Conservation (phyloP, 2,888 invertebrate species). For the Camponotus fellah region DNA sequence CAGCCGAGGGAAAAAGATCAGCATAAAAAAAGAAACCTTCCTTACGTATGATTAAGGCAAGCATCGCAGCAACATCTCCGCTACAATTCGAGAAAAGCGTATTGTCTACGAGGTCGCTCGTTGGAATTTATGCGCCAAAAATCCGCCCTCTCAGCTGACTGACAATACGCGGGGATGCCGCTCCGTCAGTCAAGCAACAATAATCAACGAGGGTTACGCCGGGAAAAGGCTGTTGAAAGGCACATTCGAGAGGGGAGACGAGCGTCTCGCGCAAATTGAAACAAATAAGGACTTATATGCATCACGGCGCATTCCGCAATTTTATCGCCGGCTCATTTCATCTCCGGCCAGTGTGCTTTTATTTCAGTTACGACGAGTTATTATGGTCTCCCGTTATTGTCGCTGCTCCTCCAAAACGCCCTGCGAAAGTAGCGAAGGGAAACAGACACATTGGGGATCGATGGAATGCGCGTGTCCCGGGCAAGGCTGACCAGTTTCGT, state of each 20-base stretch:
- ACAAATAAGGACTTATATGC: conserved; percentile 83
- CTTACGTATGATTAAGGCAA: conserved; percentile 45
- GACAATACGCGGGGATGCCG: conserved; percentile 67
- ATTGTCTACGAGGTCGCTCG: conserved; percentile 37
- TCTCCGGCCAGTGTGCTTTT: conserved; percentile 77
- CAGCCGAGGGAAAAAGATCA: conserved; percentile 21
- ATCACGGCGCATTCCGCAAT: conserved; percentile 78
- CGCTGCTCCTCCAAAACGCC: conserved; percentile 60
- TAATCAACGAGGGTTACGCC: conserved; percentile 34
- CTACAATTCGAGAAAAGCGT: conserved; percentile 35
- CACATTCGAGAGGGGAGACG: conserved; percentile 52
- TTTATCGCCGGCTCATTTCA: conserved; percentile 83
- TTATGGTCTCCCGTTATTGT: conserved; percentile 79
- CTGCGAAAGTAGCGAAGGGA: conserved; percentile 16
- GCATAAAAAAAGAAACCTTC: conserved; percentile 32
- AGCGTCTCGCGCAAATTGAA: conserved; percentile 80
- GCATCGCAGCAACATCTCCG: neutral
- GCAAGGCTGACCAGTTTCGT: conserved; percentile 43
- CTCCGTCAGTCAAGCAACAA: conserved; percentile 55
- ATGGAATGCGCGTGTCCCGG: conserved; percentile 29
- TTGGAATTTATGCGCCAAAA: conserved; percentile 50
- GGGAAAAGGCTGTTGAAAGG: conserved; percentile 26
- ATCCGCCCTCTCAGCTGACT: conserved; percentile 42
- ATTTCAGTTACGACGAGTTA: conserved; percentile 77
- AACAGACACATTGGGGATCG: conserved; percentile 22